Conservation (phyloP, 2,888 invertebrate genomes). For the Eurois occulta region DNA sequence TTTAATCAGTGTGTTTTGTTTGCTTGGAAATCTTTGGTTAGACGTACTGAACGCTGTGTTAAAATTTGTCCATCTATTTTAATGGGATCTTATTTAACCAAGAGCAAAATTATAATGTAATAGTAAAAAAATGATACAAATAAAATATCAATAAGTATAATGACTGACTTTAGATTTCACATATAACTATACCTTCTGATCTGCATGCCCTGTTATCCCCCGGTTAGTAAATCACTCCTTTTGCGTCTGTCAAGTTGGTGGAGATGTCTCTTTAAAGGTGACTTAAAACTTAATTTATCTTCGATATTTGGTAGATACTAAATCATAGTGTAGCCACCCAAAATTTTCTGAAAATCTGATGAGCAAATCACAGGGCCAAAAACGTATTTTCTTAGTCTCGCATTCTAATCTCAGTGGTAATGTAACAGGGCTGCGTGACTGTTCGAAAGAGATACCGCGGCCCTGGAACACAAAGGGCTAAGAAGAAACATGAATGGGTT, state of each 20-base stretch:
- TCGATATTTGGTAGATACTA: neutral
- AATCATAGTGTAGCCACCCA: neutral
- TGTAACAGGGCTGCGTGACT: no score
- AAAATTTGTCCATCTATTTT: no score
- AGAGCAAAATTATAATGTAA: neutral
- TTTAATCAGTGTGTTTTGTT: no score
- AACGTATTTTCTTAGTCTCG: neutral
- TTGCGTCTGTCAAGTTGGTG: neutral
- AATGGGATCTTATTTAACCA: no score
- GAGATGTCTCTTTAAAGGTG: neutral
- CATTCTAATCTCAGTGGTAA: neutral
- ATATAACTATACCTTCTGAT: neutral
- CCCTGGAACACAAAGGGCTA: no score
- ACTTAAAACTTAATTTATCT: neutral
- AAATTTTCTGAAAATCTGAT: neutral
- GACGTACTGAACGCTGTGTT: no score
- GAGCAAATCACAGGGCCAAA: neutral
- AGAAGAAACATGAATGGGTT: no score
- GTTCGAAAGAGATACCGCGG: no score
- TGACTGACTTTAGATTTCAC: neutral
- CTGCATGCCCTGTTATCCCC: neutral
- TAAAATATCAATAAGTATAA: neutral
- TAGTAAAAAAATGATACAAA: no score
- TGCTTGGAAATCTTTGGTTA: no score
- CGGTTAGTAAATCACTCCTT: neutral